phyloP scores from a whole-genome alignment of 37 sponge, comb jelly and placozoan genomes.

The Geodia barretti region DNA sequence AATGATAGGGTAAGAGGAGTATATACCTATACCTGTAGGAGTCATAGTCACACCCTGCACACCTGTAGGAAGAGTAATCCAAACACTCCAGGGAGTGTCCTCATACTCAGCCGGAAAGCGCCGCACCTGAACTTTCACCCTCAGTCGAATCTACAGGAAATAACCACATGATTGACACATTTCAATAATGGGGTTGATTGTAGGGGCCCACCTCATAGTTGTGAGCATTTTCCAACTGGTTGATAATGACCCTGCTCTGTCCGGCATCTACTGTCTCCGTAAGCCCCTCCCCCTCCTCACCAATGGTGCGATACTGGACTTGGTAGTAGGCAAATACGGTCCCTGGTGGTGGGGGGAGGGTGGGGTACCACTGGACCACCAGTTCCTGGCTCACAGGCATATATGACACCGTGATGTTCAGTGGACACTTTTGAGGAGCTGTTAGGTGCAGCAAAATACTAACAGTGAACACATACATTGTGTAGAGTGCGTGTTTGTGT shows the following conservation, averaged over 20 bases:
- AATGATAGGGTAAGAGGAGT: no score
- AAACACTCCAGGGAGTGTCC: constrained; percentile 22
- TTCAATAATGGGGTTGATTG: no score
- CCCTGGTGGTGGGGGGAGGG: background rate
- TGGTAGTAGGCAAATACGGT: background rate
- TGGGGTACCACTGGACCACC: constrained; percentile 12
- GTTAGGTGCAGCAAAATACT: no score
- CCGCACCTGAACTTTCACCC: background rate
- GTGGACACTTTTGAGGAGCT: background rate
- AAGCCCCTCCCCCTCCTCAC: background rate
- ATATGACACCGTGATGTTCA: constrained; percentile 11
- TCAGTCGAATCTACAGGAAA: constrained; percentile 16
- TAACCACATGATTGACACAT: no score
- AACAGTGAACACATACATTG: no score
- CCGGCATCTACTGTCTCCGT: background rate
- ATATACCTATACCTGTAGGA: no score
- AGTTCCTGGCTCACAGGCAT: background rate
- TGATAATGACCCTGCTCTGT: background rate
- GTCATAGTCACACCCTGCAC: constrained; percentile 15
- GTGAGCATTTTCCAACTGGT: background rate
- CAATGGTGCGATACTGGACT: no score
- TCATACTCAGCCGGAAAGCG: constrained; percentile 9
- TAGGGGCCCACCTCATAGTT: background rate
- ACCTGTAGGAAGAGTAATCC: no score
- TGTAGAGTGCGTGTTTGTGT: no score